Percentiles rank a stretch among this genome's conserved stretches.
Evolutionary conservation across 2,113 vertebrate genomes (phyloP).

Genomic region (Halichoeres trimaculatus): DNA sequence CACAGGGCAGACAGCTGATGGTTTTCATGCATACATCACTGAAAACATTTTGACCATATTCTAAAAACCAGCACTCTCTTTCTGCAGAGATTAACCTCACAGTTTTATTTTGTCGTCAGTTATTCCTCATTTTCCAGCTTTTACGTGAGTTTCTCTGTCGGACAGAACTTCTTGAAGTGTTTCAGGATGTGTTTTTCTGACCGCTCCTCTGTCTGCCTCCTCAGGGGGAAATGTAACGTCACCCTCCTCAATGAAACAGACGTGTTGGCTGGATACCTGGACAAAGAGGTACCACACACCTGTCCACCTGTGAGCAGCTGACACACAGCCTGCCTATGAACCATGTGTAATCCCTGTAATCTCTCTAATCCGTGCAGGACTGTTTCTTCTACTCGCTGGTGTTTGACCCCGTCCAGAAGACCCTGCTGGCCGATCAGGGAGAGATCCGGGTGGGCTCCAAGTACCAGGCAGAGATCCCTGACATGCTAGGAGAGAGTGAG

Average conservation of each 20-base stretch:
- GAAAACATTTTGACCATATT: too few species aligned
- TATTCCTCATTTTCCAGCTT: too few species aligned
- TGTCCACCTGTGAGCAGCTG: not conserved
- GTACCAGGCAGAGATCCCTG: slow-evolving; percentile 94
- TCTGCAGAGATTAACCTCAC: too few species aligned
- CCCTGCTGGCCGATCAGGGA: slow-evolving; percentile 92
- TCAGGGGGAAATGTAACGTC: slow-evolving; percentile 93
- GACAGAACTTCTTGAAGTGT: too few species aligned
- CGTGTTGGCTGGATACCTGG: slow-evolving; percentile 89
- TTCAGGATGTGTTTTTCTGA: not conserved
- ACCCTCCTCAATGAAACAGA: slow-evolving; percentile 95
- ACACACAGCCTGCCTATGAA: not conserved
- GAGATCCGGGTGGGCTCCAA: slow-evolving; percentile 95
- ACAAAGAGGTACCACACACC: slow-evolving; percentile 85
- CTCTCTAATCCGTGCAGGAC: slow-evolving; percentile 80
- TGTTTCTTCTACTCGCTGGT: slow-evolving; percentile 97
- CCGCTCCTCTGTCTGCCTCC: slow-evolving; percentile 24
- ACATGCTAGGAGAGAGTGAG: slow-evolving; percentile 89
- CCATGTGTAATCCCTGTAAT: not conserved
- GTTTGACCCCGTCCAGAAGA: slow-evolving; percentile 95
- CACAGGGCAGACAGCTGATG: too few species aligned
- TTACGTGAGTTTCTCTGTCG: too few species aligned
- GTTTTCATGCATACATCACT: too few species aligned
- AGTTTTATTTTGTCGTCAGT: too few species aligned
- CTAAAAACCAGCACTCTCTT: too few species aligned